Percentiles rank a stretch among this genome's conserved stretches.
These are phyloP conservation scores for Dendroctonus valens DNA, from an alignment of 1,140 invertebrate genomes.

Conservation along the genomic window DNA sequence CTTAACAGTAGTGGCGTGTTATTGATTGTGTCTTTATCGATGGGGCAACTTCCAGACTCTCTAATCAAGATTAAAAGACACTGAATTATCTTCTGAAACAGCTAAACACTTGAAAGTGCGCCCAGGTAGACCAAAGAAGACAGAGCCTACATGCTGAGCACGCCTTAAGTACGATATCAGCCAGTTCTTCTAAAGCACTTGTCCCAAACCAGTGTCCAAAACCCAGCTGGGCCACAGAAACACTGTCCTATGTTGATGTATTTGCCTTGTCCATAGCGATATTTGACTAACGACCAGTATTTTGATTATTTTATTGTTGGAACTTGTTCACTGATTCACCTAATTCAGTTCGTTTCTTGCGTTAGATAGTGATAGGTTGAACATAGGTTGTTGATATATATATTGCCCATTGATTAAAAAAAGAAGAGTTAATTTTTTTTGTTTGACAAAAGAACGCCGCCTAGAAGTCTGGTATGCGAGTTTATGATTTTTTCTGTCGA, in stretches of 20 bases:
- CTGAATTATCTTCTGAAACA: too few species aligned
- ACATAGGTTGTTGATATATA: conserved; percentile 15
- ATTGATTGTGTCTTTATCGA: too few species aligned
- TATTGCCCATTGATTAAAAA: conserved; percentile 3
- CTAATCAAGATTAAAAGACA: too few species aligned
- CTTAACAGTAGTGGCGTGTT: too few species aligned
- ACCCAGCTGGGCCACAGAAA: conserved; percentile 26
- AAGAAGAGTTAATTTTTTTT: conserved; percentile 17
- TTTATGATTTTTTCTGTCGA: conserved; percentile 8
- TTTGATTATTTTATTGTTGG: conserved; percentile 17
- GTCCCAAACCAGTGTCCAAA: neutral
- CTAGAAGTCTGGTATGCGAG: conserved; percentile 31
- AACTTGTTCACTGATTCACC: neutral
- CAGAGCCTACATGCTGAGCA: too few species aligned
- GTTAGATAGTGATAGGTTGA: conserved; percentile 33
- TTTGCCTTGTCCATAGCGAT: conserved; percentile 33
- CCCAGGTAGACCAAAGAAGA: too few species aligned
- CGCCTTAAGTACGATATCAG: too few species aligned
- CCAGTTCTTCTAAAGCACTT: too few species aligned
- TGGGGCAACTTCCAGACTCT: too few species aligned
- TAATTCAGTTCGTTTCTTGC: conserved; percentile 7
- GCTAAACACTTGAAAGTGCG: too few species aligned
- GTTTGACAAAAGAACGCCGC: conserved; percentile 33
- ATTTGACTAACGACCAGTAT: conserved; percentile 28
- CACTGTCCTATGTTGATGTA: conserved; percentile 20